Base-by-base conservation (phyloP, 2,888 invertebrate genomes). In the Callosobruchus maculatus region DNA sequence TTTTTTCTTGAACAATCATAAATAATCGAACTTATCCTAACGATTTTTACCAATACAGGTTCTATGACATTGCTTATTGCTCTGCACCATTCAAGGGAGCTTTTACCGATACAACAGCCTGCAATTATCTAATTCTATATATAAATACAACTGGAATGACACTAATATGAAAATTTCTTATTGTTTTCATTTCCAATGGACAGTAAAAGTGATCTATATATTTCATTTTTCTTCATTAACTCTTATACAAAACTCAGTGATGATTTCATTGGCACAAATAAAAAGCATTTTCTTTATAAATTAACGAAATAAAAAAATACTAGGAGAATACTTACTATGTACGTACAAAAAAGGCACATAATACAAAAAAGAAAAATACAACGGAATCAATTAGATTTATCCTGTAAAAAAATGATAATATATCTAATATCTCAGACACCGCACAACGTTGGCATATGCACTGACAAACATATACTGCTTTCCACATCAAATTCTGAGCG, bases 71-170 rank as follows among this genome's bases (percentile, higher is more conserved):
- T 49, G 49, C 49, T 49, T 49, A 49, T 49, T 49, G 49, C 4
- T 3, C 13, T 49, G 49, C 49, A 18, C 26, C 26, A 2, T 26
- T 7, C 26, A 26, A 26, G 26, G 2, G 72, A 76, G 68, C 70
- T 78, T 76, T 78, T 77, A 78, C 77, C 80, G 76, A 79, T 78
- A 81, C 84, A 84, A 81, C 82, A 80, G 22, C 79, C 80, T 82
- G 79, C 82, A 22, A 81, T 83, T 83, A 82, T 82, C 82, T 81
- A 82, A 79, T 72, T 67, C 21, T 26, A 22, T 30, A 67, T 83
- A 84, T 82, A 83, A 83, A 83, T 83, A 85, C 81, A 84, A 82
- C 81, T 86, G 87, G 87, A 87, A 87, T 86, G 86, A 86, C 86
- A 86, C 84, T 84, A 86, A 83, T 81, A 82, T 83, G 77, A 84